phyloP scores from a whole-genome alignment of 1,140 invertebrate genomes.

The Ips nitidus region DNA sequence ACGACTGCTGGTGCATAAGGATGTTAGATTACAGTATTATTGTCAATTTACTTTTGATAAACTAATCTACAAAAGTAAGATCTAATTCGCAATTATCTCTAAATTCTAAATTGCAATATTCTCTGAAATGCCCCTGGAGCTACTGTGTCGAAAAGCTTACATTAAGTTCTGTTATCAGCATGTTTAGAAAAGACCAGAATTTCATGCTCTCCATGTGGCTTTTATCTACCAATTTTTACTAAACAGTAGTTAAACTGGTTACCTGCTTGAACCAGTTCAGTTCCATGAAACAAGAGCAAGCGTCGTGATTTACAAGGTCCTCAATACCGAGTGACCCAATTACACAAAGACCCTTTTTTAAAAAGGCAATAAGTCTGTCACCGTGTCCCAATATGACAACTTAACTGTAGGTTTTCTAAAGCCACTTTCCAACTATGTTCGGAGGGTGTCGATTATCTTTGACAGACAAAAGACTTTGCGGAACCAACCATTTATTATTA shows the following conservation, averaged over 20 bases:
- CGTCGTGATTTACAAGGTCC: not conserved
- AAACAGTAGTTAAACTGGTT: not conserved
- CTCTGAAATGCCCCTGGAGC: not conserved
- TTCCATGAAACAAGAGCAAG: not conserved
- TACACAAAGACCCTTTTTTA: constrained; percentile 17
- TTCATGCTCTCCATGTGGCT: not conserved
- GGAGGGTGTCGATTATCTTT: constrained; percentile 31
- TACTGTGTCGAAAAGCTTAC: not conserved
- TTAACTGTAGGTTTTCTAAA: constrained; percentile 22
- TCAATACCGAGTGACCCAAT: constrained; percentile 13
- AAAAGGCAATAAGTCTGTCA: constrained; percentile 25
- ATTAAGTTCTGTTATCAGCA: not conserved
- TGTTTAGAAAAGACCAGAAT: not conserved
- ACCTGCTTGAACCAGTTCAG: no score
- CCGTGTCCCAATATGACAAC: constrained; percentile 15
- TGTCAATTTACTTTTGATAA: not conserved
- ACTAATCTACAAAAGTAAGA: not conserved
- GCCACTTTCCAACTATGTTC: constrained; percentile 1
- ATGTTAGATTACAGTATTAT: not conserved
- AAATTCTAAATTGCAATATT: not conserved
- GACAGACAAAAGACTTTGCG: constrained; percentile 30
- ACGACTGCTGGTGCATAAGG: not conserved
- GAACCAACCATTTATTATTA: constrained; percentile 33
- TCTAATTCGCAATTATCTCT: not conserved
- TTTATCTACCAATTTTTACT: not conserved